Evolutionary conservation across 2,113 vertebrate species (phyloP).

Genomic region (Phaetusa simplex): DNA sequence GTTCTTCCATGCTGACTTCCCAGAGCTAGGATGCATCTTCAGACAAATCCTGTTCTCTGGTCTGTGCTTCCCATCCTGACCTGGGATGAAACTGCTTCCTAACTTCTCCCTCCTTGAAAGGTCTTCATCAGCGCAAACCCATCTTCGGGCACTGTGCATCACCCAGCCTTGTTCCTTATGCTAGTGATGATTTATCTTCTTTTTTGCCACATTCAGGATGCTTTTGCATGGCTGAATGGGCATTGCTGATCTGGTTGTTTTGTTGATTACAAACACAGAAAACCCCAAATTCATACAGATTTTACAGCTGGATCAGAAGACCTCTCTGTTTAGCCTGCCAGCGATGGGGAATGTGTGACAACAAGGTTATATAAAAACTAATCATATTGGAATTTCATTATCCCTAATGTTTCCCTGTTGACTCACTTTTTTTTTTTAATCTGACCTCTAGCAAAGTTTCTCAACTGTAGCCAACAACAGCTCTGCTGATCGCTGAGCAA

Average conservation of each 20-base stretch:
- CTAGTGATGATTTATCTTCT: background rate
- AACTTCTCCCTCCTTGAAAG: background rate
- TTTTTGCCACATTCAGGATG: background rate
- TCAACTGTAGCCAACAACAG: background rate
- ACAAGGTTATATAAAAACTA: conserved; percentile 8
- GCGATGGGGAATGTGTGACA: background rate
- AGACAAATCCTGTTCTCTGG: background rate
- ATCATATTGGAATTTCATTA: conserved; percentile 5
- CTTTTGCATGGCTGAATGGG: background rate
- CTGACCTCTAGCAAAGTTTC: background rate
- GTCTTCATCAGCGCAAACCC: background rate
- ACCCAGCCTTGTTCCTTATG: background rate
- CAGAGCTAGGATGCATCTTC: background rate
- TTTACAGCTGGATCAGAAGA: background rate
- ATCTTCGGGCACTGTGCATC: background rate
- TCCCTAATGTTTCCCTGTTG: background rate
- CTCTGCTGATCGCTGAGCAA: background rate
- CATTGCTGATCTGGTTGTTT: background rate
- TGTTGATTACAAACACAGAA: background rate
- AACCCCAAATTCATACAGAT: background rate
- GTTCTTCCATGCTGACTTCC: background rate
- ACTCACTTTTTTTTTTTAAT: background rate
- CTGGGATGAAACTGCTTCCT: background rate
- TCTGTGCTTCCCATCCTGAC: background rate
- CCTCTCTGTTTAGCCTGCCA: background rate